A percentile compares a stretch with the other conserved stretches of the same genome.
Evolutionary conservation across 2,888 invertebrate species (phyloP).

Genomic region (Thyatira batis): DNA sequence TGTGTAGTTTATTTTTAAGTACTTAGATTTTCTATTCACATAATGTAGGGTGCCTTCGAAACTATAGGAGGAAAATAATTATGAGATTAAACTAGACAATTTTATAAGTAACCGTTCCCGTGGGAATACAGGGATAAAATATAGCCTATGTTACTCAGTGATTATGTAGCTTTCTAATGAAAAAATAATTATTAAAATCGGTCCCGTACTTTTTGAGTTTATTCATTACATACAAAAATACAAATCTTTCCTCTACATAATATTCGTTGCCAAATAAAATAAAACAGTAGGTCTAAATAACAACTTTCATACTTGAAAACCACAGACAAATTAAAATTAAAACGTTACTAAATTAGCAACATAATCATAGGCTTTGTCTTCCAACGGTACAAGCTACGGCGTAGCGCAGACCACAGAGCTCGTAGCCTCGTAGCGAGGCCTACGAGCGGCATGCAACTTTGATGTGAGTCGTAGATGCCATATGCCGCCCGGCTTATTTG

Average conservation of each 20-base stretch:
- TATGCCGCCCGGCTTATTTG: constrained; percentile 62
- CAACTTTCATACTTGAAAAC: no score
- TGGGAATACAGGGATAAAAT: no score
- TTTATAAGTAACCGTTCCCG: no score
- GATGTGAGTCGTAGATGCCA: constrained; percentile 69
- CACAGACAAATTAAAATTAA: not conserved
- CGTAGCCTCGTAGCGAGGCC: constrained; percentile 46
- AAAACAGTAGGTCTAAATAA: no score
- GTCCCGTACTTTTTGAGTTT: no score
- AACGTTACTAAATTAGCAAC: not conserved
- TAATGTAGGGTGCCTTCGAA: not conserved
- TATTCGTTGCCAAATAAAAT: no score
- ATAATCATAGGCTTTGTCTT: constrained; percentile 18
- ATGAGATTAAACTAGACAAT: not conserved
- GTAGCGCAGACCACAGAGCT: constrained; percentile 35
- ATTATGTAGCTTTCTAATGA: no score
- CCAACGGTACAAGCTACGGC: constrained; percentile 40
- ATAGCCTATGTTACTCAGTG: no score
- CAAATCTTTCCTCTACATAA: no score
- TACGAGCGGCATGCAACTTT: constrained; percentile 66
- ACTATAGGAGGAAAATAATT: no score
- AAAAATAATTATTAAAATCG: no score
- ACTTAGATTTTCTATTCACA: not conserved
- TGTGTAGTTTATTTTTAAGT: not conserved
- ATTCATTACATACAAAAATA: no score